Base-by-base conservation (phyloP, 2,797 vertebrate genomes). In the Diplodus puntazzo region DNA sequence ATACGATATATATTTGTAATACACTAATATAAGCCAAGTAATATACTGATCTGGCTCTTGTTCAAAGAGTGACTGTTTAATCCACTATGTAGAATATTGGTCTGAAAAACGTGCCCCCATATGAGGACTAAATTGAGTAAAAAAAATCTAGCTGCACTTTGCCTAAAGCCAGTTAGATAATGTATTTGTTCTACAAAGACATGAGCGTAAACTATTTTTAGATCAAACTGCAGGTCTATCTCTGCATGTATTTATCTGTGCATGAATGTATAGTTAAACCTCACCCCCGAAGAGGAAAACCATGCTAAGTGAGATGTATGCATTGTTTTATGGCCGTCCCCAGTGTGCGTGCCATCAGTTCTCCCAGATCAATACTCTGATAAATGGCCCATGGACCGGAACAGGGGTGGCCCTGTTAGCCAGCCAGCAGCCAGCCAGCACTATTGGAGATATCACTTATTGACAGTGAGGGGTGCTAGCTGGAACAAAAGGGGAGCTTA, bases 361-460 rank as follows among this genome's bases (percentile, higher is more conserved):
- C 71, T 73, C 46, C 73, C 66, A 17, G 88, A 95, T 96, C 95
- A 92, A 95, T 95, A 89, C 75, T 79, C 83, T 95, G 95, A 96
- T 95, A 87, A 95, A 96, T 95, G 89, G 89, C 88, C 86, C 74
- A 67, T 58, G 86, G 89, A 85, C 23, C 61, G 77, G 88, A 92
- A 89, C 81, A 82, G 71, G 89, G 90, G 90, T 91, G 90, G 88
- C 83, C 86, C 92, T 80, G 90, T 89, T 90, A 89, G 85, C 91
- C 82, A 76, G 81, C 77, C 82, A 85, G 73, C 81, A 75, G 60
- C 88, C 86, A 85, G 86, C 89, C 81, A 79, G 71, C 81, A 82
- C 66, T 90, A 91, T 93, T 74, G 91, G 84, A 94, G 91, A 91
- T 82, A 27, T 69, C 60, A 70, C 81, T 89, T 94, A 95, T 95